Percentiles rank a stretch among this genome's conserved stretches.
These are phyloP conservation scores for Turdus rufiventris DNA, from an alignment of 2,113 vertebrate species.

Conservation along the genomic window DNA sequence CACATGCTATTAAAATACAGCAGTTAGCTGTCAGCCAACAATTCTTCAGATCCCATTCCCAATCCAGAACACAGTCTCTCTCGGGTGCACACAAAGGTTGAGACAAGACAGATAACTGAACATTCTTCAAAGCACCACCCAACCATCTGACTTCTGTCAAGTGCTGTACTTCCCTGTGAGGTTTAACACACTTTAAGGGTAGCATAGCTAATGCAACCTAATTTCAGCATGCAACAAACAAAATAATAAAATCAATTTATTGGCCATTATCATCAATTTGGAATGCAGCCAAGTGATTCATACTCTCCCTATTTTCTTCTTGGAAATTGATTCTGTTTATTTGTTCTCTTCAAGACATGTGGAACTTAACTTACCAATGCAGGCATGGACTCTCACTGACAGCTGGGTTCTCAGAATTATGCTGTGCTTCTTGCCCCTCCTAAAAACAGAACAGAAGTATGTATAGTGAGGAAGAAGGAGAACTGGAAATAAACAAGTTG, in stretches of 20 bases:
- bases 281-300: neutral
- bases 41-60: neutral
- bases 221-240: neutral
- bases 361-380: constrained; percentile 87
- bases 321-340: neutral
- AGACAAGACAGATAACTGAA: neutral
- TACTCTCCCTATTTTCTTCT: neutral
- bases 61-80: neutral
- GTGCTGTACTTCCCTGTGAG: neutral
- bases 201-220: neutral
- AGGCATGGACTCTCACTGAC: constrained; percentile 90
- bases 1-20: neutral
- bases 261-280: neutral
- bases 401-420: constrained; percentile 91
- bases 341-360: neutral
- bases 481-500: neutral
- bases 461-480: neutral
- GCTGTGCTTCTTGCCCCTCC: constrained; percentile 92
- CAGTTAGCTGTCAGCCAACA: neutral
- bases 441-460: constrained; percentile 33
- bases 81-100: neutral
- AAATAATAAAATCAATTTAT: neutral
- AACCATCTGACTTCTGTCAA: neutral
- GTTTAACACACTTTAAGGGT: neutral
- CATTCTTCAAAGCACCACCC: neutral